Conservation (phyloP, 2,888 invertebrate species). For the Epinotia brunnichana region DNA sequence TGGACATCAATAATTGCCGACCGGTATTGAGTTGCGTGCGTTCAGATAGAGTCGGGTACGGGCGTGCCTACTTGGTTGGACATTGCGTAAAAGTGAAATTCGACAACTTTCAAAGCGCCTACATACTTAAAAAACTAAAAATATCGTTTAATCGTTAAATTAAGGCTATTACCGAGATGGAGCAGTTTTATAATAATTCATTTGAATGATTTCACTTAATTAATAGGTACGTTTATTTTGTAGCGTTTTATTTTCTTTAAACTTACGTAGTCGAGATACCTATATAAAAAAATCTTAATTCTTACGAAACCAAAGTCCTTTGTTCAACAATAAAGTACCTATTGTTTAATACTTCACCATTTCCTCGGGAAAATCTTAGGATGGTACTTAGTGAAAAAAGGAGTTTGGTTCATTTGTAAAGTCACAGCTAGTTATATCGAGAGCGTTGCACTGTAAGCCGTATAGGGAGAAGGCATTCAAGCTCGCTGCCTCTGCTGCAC, state of each 20-base stretch:
- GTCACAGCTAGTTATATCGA: slow-evolving; percentile 27
- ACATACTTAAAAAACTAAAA: not conserved
- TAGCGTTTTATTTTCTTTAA: slow-evolving; percentile 1
- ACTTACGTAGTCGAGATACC: not conserved
- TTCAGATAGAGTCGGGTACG: not conserved
- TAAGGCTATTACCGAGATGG: not conserved
- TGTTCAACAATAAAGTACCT: not conserved
- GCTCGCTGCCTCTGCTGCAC: slow-evolving; percentile 20
- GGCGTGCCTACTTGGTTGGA: not conserved
- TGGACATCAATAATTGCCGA: not conserved
- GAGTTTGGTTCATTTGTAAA: slow-evolving; percentile 19
- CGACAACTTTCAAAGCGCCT: not conserved
- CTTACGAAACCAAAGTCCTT: slow-evolving; percentile 10
- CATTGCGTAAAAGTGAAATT: slow-evolving; percentile 5
- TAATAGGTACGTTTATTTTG: not conserved
- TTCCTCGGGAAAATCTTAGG: no score
- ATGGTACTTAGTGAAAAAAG: slow-evolving; percentile 5
- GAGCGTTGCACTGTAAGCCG: slow-evolving; percentile 3
- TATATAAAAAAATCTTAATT: not conserved
- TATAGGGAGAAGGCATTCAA: not conserved
- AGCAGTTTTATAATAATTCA: not conserved
- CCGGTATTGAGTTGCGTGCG: not conserved
- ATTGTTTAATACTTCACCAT: not conserved
- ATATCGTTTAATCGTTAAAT: not conserved
- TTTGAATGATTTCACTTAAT: not conserved